Conservation (phyloP, 2,888 invertebrate genomes). For the Cantharis lateralis region DNA sequence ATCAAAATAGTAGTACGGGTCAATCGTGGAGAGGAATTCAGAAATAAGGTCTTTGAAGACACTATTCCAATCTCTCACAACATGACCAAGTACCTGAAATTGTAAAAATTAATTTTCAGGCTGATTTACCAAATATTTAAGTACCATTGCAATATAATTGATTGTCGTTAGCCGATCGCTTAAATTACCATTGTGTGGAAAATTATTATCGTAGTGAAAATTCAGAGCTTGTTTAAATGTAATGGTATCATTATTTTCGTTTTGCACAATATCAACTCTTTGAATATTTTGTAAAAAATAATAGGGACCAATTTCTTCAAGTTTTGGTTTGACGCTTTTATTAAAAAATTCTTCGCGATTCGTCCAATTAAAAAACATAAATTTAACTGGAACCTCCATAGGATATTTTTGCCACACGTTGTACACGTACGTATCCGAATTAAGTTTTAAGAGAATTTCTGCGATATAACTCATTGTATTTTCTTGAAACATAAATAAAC, state of each 20-base stretch:
- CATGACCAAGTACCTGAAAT: not conserved
- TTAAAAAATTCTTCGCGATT: constrained; percentile 61
- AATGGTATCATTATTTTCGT: constrained; percentile 70
- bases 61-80: not conserved
- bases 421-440: not conserved
- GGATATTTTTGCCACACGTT: not conserved
- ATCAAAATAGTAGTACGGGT: constrained; percentile 62
- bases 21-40: constrained; percentile 16
- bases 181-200: constrained; percentile 67
- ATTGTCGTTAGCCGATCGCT: constrained; percentile 72
- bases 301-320: constrained; percentile 67
- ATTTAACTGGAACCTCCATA: not conserved
- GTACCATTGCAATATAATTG: constrained; percentile 78
- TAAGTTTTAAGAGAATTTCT: not conserved
- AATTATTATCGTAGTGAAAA: constrained; percentile 71
- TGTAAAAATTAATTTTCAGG: not conserved
- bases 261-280: constrained; percentile 74
- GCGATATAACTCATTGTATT: not conserved
- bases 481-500: not conserved
- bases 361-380: constrained; percentile 50
- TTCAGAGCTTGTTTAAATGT: constrained; percentile 69
- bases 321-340: constrained; percentile 59
- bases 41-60: not conserved
- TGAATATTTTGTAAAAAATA: constrained; percentile 68
- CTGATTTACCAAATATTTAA: not conserved